phyloP scores from a whole-genome alignment of 2,113 vertebrate species.

The Rostratula benghalensis region DNA sequence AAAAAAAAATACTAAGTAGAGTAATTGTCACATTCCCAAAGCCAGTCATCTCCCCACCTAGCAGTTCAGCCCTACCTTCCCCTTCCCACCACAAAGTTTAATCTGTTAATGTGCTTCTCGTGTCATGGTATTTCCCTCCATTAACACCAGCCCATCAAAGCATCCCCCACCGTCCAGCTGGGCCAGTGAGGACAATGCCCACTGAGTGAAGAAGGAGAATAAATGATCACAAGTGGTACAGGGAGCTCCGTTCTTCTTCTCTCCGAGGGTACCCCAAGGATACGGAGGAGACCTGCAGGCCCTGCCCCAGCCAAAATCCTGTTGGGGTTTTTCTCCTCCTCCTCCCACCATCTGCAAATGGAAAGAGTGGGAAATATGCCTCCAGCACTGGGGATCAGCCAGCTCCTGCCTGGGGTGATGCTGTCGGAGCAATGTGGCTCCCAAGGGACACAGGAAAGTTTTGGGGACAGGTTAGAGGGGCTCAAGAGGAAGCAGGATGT shows the following conservation, averaged over 20 bases:
- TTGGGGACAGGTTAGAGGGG: background rate
- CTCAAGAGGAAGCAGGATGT: background rate
- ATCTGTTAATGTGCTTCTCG: background rate
- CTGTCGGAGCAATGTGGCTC: accelerated
- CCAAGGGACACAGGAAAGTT: background rate
- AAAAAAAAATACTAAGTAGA: constrained; percentile 18
- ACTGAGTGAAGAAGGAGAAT: background rate
- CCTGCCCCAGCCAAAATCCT: background rate
- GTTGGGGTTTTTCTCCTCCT: too few species aligned
- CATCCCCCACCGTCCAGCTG: background rate
- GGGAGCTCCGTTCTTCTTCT: background rate
- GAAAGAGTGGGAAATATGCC: background rate
- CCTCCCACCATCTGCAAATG: too few species aligned
- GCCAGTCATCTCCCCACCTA: background rate
- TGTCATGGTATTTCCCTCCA: background rate
- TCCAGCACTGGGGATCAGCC: background rate
- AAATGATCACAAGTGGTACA: background rate
- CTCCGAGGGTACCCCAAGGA: background rate
- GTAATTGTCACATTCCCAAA: constrained; percentile 53
- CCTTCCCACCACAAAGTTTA: background rate
- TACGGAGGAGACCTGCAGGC: background rate
- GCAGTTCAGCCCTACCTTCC: background rate
- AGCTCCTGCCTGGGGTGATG: background rate
- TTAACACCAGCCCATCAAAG: background rate
- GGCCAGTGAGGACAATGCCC: background rate